A percentile compares a stretch with the other conserved stretches of the same genome.
phyloP scores from a whole-genome alignment of 2,113 vertebrate species.

The Xenopus borealis region DNA sequence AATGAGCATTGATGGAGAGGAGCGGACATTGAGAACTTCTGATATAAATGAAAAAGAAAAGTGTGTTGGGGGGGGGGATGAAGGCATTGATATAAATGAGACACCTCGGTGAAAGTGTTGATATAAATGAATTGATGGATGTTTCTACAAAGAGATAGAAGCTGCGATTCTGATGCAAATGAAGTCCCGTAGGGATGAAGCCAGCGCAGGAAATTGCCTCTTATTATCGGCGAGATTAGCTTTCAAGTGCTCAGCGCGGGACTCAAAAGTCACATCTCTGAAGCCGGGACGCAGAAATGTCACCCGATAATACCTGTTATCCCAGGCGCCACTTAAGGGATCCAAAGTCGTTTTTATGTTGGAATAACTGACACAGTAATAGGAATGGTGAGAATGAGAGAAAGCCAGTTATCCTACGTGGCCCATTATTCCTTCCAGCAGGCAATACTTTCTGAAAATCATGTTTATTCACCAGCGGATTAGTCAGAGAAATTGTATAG shows the following conservation, averaged over 20 bases:
- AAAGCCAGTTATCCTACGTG: neutral
- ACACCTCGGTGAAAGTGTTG: neutral
- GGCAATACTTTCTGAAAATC: neutral
- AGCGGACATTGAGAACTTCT: neutral
- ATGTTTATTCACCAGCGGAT: neutral
- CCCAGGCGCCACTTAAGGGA: neutral
- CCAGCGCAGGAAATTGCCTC: constrained; percentile 6
- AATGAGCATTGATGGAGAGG: constrained; percentile 7
- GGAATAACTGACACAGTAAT: neutral
- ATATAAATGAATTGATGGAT: constrained; percentile 32
- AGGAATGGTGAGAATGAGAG: neutral
- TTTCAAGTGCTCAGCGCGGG: constrained; percentile 17
- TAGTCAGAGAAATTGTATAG: neutral
- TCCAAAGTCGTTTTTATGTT: neutral
- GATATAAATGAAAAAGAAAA: constrained; percentile 4
- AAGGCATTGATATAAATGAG: constrained; percentile 12
- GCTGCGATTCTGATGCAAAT: constrained; percentile 19
- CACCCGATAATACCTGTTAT: constrained; percentile 1
- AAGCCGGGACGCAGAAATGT: neutral
- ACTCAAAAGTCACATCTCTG: neutral
- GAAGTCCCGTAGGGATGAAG: constrained; percentile 1
- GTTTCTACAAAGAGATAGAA: constrained; percentile 20
- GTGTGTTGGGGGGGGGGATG: too few relatives aligned
- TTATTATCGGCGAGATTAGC: constrained; percentile 19
- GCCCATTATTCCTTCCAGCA: neutral